Conservation (phyloP, 2,888 invertebrate species). For the Nemotelus nigrinus region DNA sequence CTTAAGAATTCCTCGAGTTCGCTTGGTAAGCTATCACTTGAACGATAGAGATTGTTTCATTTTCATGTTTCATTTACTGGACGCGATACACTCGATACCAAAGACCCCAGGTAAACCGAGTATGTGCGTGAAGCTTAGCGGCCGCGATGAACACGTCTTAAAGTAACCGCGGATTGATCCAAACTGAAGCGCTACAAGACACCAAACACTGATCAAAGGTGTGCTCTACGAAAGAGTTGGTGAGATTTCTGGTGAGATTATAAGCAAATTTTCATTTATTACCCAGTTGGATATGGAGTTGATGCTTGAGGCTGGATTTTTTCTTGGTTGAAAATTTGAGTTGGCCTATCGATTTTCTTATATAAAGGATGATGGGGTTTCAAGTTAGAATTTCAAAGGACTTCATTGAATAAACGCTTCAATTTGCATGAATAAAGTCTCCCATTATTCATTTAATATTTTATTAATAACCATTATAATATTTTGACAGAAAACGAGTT, state of each 20-base stretch:
- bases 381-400: too few species aligned
- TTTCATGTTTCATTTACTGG: constrained; percentile 19
- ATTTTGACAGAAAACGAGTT: too few species aligned
- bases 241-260: constrained; percentile 32
- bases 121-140: too few species aligned
- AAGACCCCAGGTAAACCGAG: not conserved
- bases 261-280: constrained; percentile 4
- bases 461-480: too few species aligned
- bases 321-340: too few species aligned
- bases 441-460: too few species aligned
- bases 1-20: constrained; percentile 12
- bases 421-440: too few species aligned
- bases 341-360: too few species aligned
- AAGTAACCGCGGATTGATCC: constrained; percentile 44
- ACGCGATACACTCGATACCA: constrained; percentile 5
- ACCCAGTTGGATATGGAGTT: constrained; percentile 14
- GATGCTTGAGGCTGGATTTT: too few species aligned
- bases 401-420: too few species aligned
- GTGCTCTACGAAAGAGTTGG: constrained; percentile 14
- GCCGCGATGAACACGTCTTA: constrained; percentile 26
- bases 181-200: constrained; percentile 42
- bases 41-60: constrained; percentile 6
- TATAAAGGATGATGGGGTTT: too few species aligned
- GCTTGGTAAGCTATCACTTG: not conserved
- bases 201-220: constrained; percentile 17